Base-by-base conservation (phyloP, 2,797 vertebrate species). In the Micromesistius poutassou region DNA sequence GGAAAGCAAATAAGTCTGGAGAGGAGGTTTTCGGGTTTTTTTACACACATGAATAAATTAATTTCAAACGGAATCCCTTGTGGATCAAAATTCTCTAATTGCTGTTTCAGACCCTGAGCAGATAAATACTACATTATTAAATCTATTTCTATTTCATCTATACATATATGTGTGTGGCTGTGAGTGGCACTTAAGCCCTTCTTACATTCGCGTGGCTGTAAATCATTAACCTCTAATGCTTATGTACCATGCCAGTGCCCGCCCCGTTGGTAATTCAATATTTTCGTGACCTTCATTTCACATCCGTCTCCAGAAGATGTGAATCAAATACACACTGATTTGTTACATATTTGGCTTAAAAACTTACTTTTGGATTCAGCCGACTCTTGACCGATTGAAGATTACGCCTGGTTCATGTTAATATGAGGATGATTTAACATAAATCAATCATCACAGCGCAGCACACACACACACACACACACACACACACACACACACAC, bases 1-100 rank as follows among this genome's bases (percentile, higher is more conserved):
- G 36, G 74, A 79, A 74, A 70, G 71, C 74, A 80, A 84, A 82
- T 71, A 55, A 50, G 74, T 77, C 72, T 66, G 33, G 33, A 33
- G 14, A 75, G 28, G 30, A 38, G 5, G 75, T 12, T 70, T n/a
- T n/a, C n/a, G n/a, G n/a, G n/a, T 84, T 79, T 71, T 71, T 4
- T 70, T 36, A 70, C 30, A 12, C 55, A 36, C 73, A 72, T 72
- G 30, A 74, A 83, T 74, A 77, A 30, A 77, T 79, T 79, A 12
- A 4, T 76, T 81, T 73, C 72, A 72, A 79, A 73, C 28, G 14
- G 38, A n/a, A 40, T 55, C 74, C 46, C 55, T 62, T 62, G 55
- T 62, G 55, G 55, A n/a, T 62, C 5, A 25, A 62, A 62, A 62
- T 8, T 4, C 55, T 62, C 55, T 62, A 62, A 62, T 30, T 71